Evolutionary conservation across 2,113 vertebrate genomes (phyloP), one percentile per base, ranked within the genome.

Genomic region (Morone chrysops): DNA sequence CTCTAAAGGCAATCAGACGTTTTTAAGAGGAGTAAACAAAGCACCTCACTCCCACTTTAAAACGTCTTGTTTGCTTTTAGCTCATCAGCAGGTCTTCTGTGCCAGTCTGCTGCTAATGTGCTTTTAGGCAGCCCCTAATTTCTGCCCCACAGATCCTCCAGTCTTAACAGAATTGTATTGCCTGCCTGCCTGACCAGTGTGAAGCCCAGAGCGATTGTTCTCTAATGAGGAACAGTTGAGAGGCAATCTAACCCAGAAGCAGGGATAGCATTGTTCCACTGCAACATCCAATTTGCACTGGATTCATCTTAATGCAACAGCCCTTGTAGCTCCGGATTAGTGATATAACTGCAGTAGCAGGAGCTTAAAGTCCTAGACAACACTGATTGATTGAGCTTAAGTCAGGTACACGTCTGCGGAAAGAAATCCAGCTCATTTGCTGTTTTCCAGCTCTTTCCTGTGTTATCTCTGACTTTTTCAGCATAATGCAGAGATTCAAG

Each of bases 281-380:
- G 83, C 84, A 84, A 76, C 89, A 87, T 92, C 90, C 91, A 92
- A 92, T 94, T 94, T 94, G 84, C 80, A 62, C 78, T n/a, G 65
- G 86, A 90, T 92, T 89, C 78, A 81, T 92, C 88, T 86, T 87
- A 87, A 93, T 87, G 86, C 82, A 75, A 71, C 62, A 61, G 71
- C 70, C 66, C 83, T 87, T 76, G 90, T 90, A 92, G 86, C 68
- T 78, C 22, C 3, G 87, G 92, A 93, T 92, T 84, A 92, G 90
- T 69, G 73, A 91, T 83, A 86, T 47, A 93, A 89, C 83, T 70
- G 83, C 66, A 47, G 56, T 38, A 70, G 70, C 63, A 51, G 65
- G 68, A 38, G 88, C 78, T 88, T 82, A 74, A 69, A 75, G 74
- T 89, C 71, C 65, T 45, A 70, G 82, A 90, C 90, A 79, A 61